Base-by-base conservation (phyloP, 2,113 vertebrate genomes). In the Lampris megalopsis region DNA sequence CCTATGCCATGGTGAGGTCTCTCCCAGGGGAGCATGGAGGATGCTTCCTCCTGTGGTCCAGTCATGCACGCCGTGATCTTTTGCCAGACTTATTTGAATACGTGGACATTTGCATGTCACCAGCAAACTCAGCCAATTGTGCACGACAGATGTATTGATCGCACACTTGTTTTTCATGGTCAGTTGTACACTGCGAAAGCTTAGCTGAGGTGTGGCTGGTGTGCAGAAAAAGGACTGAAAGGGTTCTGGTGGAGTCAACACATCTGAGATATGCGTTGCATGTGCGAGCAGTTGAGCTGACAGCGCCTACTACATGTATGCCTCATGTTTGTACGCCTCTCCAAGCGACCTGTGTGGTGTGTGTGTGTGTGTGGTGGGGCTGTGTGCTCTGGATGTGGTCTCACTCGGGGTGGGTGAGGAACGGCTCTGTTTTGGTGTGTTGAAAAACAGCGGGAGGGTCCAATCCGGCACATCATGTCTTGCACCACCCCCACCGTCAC, bases 11-110 rank as follows among this genome's bases (percentile, higher is more conserved):
- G 85, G 77, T 86, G 77, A 83, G 71, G 74, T 85, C 75, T 82
- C 73, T 92, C 89, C 85, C 56, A 83, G 81, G 89, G 75, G 8
- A 79, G 80, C 86, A 88, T 83, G 79, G 41, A 81, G 80, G 83
- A 72, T 79, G 52, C 65, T 40, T 47, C 73, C 69, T 81, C 77
- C 65, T 63, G 10, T 61, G 69, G 73, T 50, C 84, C 80, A 79
- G 72, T 77, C 82, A 87, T 80, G 84, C 86, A 85, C 77, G n/a
- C 73, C 24, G 3, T 73, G 13, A 74, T 86, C 84, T 84, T 74
- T 86, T 85, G 83, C 89, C 61, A 60, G 52, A 36, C 53, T 76
- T 74, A 87, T 90, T 85, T 82, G 68, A 81, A 59, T 54, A 49
- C 74, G 68, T 24, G 73, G 53, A 71, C 58, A 87, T 90, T 88